Conservation (phyloP, 2,113 vertebrate genomes). For the Leuciscus idus region DNA sequence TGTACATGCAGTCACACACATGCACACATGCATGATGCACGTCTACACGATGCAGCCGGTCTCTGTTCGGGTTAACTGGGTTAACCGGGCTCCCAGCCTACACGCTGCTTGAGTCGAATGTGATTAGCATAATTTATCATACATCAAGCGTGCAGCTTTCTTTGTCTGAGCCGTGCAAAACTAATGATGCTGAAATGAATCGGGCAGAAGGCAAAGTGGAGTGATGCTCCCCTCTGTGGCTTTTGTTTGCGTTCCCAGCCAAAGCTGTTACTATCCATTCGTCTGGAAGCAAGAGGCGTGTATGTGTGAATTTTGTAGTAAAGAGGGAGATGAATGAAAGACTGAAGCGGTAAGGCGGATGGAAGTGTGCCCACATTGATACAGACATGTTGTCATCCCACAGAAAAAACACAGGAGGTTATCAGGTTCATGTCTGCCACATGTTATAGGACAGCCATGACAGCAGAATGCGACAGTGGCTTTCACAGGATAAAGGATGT, state of each 20-base stretch:
- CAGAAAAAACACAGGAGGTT: constrained; percentile 57
- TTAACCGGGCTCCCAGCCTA: constrained; percentile 28
- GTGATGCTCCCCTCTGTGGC: constrained; percentile 41
- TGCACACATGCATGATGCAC: neutral
- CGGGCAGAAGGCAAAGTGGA: constrained; percentile 31
- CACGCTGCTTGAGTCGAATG: constrained; percentile 65
- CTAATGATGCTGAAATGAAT: constrained; percentile 41
- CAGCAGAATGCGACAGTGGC: neutral
- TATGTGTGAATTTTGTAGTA: constrained; percentile 35
- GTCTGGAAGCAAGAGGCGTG: constrained; percentile 25
- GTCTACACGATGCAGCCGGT: constrained; percentile 15
- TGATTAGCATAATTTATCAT: constrained; percentile 75
- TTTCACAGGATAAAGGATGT: neutral
- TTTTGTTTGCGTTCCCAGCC: constrained; percentile 35
- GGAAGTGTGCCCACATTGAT: constrained; percentile 36
- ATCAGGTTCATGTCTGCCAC: constrained; percentile 32
- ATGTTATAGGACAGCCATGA: neutral
- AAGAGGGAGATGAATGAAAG: constrained; percentile 37
- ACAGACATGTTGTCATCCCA: constrained; percentile 58
- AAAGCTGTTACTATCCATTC: constrained; percentile 19
- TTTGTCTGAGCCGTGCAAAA: constrained; percentile 69
- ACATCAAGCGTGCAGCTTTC: constrained; percentile 58
- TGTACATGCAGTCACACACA: neutral
- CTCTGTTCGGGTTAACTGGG: constrained; percentile 37
- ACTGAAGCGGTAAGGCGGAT: constrained; percentile 40